Base-by-base conservation (phyloP, 2,888 invertebrate species). In the Amphipyra tragopoginis region DNA sequence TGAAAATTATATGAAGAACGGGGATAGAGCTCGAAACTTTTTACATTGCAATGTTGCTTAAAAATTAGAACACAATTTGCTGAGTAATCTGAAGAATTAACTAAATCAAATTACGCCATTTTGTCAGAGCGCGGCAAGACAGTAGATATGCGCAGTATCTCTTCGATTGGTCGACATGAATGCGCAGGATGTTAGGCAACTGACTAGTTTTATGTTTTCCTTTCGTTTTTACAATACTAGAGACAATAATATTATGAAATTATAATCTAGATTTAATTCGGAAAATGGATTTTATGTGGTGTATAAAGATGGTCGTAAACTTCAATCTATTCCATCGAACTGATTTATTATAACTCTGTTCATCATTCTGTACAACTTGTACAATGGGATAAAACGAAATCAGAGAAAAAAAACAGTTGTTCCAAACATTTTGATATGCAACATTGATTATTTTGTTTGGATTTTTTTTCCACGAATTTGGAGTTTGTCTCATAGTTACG, bases 181-280 rank as follows among this genome's bases (percentile, higher is more conserved):
- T 43, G 39, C 45, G 9, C 49, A 69, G 52, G 48, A 63, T 13
- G 54, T 72, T 63, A 10, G 11, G 34, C 50, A 59, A 67, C 51
- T 1, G 1, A 11, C 36, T 39, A 38, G 42, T 61, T 65, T 50
- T 48, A 66, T 59, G 48, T 42, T 54, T 42, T 44, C 52, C 50
- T 51, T 61, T 66, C 39, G 11, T 59, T 53, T 52, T 52, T 52
- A 65, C 48, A 49, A 55, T 57, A n/a, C 6, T 21, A 10, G 7
- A 21, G 26, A 56, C 44, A 45, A 60, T 39, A 40, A 45, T 47
- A 44, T 55, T 4, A 49, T 8, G 21, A 34, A 53, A 52, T 34
- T 4, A 33, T 15, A 21, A 47, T 29, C 34, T 4, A 33, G 15
- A 40, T 38, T 14, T 10, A 8, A 39, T 39, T n/a, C 2, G 21